phyloP scores from a whole-genome alignment of 2,797 vertebrate species.

The Enteromius anoplus region DNA sequence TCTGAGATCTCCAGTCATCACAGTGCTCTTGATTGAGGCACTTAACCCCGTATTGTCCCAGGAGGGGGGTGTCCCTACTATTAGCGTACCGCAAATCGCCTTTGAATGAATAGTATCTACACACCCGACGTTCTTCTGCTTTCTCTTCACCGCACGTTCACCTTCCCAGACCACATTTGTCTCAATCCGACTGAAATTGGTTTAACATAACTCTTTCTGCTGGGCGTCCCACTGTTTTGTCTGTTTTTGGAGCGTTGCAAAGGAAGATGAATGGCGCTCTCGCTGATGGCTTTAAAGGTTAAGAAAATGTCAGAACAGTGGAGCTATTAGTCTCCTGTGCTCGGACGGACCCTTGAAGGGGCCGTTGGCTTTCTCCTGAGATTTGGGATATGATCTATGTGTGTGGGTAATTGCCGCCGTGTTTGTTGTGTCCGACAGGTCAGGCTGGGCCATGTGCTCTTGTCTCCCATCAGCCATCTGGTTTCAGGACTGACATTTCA shows the following conservation, averaged over 20 bases:
- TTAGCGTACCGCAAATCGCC: neutral
- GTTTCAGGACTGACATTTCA: slow-evolving; percentile 33
- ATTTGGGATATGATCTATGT: slow-evolving; percentile 64
- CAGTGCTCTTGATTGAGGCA: slow-evolving; percentile 14
- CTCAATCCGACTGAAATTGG: slow-evolving; percentile 18
- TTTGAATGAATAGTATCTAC: neutral
- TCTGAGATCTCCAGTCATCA: neutral
- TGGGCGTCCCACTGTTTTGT: slow-evolving; percentile 31
- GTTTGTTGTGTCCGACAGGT: slow-evolving; percentile 41
- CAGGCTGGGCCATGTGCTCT: slow-evolving; percentile 15
- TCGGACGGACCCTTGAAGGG: slow-evolving; percentile 51
- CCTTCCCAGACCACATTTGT: slow-evolving; percentile 11
- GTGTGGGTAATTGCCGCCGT: slow-evolving; percentile 62
- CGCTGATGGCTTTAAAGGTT: slow-evolving; percentile 60
- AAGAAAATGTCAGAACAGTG: slow-evolving; percentile 61
- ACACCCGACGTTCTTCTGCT: neutral
- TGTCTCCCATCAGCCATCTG: slow-evolving; percentile 27
- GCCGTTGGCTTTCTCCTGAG: slow-evolving; percentile 59
- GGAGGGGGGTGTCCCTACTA: neutral
- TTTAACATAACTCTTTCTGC: slow-evolving; percentile 19
- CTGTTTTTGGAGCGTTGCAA: slow-evolving; percentile 53
- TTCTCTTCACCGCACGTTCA: slow-evolving; percentile 30
- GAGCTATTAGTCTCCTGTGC: slow-evolving; percentile 67
- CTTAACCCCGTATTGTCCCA: neutral
- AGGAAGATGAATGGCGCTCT: slow-evolving; percentile 68